phyloP scores from a whole-genome alignment of 1,140 invertebrate genomes.

The Philopotamus ludificatus region DNA sequence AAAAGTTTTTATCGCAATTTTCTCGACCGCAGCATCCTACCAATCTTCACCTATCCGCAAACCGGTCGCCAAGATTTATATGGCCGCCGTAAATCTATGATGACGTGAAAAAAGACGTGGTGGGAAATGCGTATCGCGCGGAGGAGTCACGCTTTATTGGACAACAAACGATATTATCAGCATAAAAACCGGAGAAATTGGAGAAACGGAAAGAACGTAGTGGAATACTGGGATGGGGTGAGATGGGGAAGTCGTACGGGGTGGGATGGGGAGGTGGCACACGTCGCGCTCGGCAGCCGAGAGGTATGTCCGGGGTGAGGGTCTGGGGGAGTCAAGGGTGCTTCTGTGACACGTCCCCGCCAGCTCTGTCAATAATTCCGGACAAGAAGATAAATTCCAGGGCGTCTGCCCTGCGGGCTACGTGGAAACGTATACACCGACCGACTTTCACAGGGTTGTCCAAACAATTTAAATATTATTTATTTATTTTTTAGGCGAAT shows the following conservation, averaged over 20 bases:
- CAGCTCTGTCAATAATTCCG: constrained; percentile 34
- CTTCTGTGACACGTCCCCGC: constrained; percentile 15
- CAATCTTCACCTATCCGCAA: neutral
- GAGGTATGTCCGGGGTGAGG: neutral
- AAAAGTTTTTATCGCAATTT: neutral
- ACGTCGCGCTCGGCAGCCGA: neutral
- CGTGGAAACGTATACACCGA: neutral
- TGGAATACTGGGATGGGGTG: constrained; percentile 9
- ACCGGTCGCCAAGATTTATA: constrained; percentile 11
- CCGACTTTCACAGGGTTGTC: neutral
- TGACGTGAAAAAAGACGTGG: constrained; percentile 13
- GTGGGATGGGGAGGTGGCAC: neutral
- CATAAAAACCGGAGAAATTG: constrained; percentile 33
- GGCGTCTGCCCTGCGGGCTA: neutral
- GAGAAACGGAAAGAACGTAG: constrained; percentile 4
- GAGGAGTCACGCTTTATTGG: constrained; percentile 37
- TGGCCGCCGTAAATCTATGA: constrained; percentile 19
- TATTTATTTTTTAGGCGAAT: too few relatives aligned
- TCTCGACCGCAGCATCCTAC: constrained; percentile 1
- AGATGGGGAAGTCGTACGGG: constrained; percentile 1
- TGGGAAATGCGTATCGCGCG: constrained; percentile 21
- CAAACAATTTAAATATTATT: neutral
- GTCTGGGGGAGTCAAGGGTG: constrained; percentile 5
- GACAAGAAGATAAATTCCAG: constrained; percentile 39
- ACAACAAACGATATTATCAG: constrained; percentile 38